Conservation (phyloP, 2,888 invertebrate species). For the Drosophila recens region DNA sequence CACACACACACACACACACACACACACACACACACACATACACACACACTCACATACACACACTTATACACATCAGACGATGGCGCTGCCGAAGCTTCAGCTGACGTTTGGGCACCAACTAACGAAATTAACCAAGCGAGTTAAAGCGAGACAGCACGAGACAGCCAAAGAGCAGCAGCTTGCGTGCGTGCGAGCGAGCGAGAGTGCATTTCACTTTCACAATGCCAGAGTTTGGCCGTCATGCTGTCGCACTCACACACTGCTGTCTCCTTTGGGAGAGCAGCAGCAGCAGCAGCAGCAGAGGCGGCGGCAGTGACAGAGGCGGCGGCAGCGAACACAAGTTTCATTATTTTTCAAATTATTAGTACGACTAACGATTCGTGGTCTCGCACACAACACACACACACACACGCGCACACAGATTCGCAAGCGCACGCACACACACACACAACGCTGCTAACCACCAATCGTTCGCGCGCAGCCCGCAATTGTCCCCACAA, state of each 20-base stretch:
- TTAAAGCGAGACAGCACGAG: constrained; percentile 79
- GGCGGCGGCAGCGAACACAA: constrained; percentile 36
- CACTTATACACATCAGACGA: constrained; percentile 39
- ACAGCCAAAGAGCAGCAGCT: constrained; percentile 4
- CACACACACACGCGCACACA: constrained; percentile 17
- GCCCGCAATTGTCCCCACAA: constrained; percentile 68
- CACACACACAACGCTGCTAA: constrained; percentile 33
- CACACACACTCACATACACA: constrained; percentile 10
- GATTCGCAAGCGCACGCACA: constrained; percentile 16
- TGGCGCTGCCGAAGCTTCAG: constrained; percentile 25
- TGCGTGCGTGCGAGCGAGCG: constrained; percentile 32
- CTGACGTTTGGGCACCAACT: constrained; percentile 57
- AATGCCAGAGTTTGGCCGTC: constrained; percentile 3
- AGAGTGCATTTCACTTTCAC: constrained; percentile 46
- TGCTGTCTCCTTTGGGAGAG: constrained; percentile 4
- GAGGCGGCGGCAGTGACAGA: not conserved
- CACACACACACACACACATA: constrained; percentile 18
- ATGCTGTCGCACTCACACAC: constrained; percentile 44
- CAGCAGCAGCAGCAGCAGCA: constrained; percentile 2
- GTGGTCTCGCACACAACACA: constrained; percentile 69
- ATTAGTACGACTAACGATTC: constrained; percentile 83
- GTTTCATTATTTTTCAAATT: constrained; percentile 82
- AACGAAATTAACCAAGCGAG: constrained; percentile 80
- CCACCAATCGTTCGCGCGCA: constrained; percentile 79
- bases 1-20: constrained; percentile 20